Evolutionary conservation across 2,797 vertebrate species (phyloP).

Genomic region (Hipposideros larvatus): DNA sequence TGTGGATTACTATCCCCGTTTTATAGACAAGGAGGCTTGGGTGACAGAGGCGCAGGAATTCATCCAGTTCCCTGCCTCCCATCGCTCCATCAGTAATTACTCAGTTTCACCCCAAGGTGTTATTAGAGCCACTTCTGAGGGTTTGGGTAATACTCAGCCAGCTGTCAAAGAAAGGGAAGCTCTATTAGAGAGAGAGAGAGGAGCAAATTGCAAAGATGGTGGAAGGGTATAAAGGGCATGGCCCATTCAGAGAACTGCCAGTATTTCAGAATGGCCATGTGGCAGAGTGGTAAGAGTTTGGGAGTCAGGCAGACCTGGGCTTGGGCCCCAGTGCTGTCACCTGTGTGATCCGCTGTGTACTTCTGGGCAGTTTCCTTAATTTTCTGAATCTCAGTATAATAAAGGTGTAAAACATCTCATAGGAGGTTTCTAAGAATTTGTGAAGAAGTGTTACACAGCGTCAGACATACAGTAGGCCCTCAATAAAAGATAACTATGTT

Average conservation of each 20-base stretch:
- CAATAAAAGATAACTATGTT: not conserved
- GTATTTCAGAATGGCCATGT: not conserved
- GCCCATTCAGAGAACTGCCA: not conserved
- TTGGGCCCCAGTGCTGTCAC: not conserved
- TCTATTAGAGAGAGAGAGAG: not conserved
- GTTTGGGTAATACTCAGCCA: not conserved
- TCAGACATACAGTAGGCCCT: not conserved
- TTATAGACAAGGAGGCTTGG: slow-evolving; percentile 17
- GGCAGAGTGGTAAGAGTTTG: not conserved
- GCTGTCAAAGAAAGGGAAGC: not conserved
- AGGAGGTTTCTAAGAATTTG: slow-evolving; percentile 17
- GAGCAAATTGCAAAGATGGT: not conserved
- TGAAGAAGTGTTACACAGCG: not conserved
- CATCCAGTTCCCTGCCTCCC: not conserved
- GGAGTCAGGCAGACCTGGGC: not conserved
- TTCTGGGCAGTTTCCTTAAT: not conserved
- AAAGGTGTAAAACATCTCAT: not conserved
- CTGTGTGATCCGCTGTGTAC: not conserved
- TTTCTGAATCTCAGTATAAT: not conserved
- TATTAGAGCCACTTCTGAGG: not conserved
- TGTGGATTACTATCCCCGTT: slow-evolving; percentile 24
- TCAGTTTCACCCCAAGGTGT: not conserved
- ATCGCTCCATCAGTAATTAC: not conserved
- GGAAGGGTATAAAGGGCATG: not conserved
- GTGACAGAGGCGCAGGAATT: not conserved